Evolutionary conservation across 2,113 vertebrate genomes (phyloP).

Genomic region (Alaudala cheleensis): DNA sequence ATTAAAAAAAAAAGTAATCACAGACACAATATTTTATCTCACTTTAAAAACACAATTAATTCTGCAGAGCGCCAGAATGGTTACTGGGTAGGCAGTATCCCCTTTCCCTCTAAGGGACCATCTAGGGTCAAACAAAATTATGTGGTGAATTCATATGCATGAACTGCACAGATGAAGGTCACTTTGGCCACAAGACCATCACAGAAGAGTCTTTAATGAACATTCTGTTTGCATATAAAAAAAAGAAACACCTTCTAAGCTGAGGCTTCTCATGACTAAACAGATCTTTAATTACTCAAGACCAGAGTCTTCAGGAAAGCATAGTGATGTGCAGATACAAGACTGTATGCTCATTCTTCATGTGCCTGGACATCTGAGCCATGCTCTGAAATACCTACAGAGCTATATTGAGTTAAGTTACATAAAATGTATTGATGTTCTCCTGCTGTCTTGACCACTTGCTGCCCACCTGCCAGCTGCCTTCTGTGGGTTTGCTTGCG

Average conservation of each 20-base stretch:
- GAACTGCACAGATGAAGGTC: background rate
- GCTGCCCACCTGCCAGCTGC: background rate
- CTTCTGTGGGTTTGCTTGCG: background rate
- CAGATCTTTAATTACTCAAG: background rate
- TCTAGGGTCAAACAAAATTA: background rate
- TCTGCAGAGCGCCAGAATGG: background rate
- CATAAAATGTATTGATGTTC: background rate
- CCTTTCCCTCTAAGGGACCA: background rate
- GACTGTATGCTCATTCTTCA: background rate
- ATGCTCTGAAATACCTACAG: background rate
- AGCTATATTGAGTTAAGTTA: background rate
- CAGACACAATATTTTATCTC: background rate
- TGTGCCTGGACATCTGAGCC: background rate
- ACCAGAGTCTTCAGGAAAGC: background rate
- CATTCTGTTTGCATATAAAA: background rate
- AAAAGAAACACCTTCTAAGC: background rate
- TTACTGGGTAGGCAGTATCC: background rate
- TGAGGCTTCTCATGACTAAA: background rate
- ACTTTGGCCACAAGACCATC: background rate
- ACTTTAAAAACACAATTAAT: background rate
- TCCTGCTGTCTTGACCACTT: conserved; percentile 9
- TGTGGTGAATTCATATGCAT: background rate
- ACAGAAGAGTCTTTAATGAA: background rate
- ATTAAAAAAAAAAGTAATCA: background rate
- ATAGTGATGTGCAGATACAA: background rate